phyloP scores from a whole-genome alignment of 2,797 vertebrate genomes.

The Hybognathus amarus region DNA sequence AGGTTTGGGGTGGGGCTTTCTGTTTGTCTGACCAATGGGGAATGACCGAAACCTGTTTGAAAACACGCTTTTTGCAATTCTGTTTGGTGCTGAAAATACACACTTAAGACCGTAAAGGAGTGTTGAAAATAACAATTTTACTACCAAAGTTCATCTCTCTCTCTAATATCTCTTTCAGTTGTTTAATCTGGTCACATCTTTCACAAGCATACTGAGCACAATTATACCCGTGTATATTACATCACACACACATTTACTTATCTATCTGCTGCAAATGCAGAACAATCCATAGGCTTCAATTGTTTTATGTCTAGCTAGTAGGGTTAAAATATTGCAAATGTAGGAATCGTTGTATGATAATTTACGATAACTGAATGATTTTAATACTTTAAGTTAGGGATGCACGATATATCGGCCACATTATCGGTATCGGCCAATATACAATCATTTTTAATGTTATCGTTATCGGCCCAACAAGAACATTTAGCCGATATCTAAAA shows the following conservation, averaged over 20 bases:
- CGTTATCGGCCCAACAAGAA: too few relatives aligned
- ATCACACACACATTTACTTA: neutral
- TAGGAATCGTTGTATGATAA: neutral
- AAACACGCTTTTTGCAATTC: neutral
- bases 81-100: neutral
- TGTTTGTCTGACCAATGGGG: neutral
- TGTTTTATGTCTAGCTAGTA: neutral
- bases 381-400: neutral
- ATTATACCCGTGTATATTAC: neutral
- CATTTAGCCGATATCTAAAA: too few relatives aligned
- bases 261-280: neutral
- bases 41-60: neutral
- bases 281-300: neutral
- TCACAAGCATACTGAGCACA: neutral
- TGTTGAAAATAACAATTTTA: neutral
- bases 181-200: constrained; percentile 3
- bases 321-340: neutral
- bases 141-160: neutral
- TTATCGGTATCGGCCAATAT: too few relatives aligned
- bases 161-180: neutral
- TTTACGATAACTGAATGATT: neutral
- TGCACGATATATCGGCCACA: too few relatives aligned
- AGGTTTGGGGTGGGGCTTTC: neutral
- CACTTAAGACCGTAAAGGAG: neutral
- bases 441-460: too few relatives aligned